phyloP scores from a whole-genome alignment of 1,140 invertebrate species.

The Drosophila murphyi region DNA sequence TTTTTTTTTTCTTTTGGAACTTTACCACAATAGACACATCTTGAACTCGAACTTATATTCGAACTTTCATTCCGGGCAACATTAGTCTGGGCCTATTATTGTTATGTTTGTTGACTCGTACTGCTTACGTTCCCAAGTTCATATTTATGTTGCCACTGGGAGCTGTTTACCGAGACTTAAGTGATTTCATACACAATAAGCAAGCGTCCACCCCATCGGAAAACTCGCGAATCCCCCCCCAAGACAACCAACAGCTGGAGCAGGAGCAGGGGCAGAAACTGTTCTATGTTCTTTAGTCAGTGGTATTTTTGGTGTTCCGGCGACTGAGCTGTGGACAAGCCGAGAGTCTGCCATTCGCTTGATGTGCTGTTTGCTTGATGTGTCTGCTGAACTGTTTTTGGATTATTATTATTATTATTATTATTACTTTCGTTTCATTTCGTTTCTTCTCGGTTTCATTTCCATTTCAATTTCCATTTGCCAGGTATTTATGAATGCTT shows the following conservation, averaged over 20 bases:
- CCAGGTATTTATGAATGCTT: constrained; percentile 50
- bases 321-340: neutral
- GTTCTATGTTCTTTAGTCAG: neutral
- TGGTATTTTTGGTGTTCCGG: neutral
- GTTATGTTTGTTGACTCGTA: constrained; percentile 7
- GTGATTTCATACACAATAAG: constrained; percentile 68
- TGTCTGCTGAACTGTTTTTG: constrained; percentile 54
- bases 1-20: no score
- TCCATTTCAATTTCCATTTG: constrained; percentile 33
- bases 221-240: constrained; percentile 12
- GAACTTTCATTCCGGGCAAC: constrained; percentile 3
- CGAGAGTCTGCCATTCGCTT: neutral
- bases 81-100: constrained; percentile 32
- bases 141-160: constrained; percentile 77
- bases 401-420: constrained; percentile 50
- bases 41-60: neutral
- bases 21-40: no score
- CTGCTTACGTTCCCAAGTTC: constrained; percentile 28
- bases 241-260: neutral
- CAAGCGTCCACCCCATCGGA: constrained; percentile 35
- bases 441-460: constrained; percentile 28
- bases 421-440: constrained; percentile 10
- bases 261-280: neutral
- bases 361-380: constrained; percentile 40
- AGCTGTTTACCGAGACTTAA: constrained; percentile 73